Base-by-base conservation (phyloP, 2,797 vertebrate species). In the Enteromius fasciolatus region DNA sequence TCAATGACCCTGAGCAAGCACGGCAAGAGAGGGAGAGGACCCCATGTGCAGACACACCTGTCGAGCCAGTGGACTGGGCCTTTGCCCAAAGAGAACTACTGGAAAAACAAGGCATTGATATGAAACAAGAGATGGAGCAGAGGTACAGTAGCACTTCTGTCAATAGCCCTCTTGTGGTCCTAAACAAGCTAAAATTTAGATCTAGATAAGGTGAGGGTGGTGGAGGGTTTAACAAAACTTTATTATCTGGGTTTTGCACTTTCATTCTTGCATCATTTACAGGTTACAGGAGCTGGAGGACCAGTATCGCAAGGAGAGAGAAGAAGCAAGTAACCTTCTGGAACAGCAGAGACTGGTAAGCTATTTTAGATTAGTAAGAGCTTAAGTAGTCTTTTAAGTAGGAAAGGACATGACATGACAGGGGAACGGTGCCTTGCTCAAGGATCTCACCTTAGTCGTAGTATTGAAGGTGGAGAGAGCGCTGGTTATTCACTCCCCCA, bases 81-180 rank as follows among this genome's bases (percentile, higher is more conserved):
- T 99, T 99, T 0, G 98, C 98, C 78, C 98, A 99, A 90, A 93
- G 98, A 0, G 98, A 99, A 90, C 93, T 99, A 83, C 94, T 99
- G 89, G 98, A 99, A 92, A 99, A 99, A 88, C 98, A 99, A 89
- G 98, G 98, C 90, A 99, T 99, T 0, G 98, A 99, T 92, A 99
- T 99, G 98, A 99, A 99, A 91, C 97, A 97, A 92, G 98, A 99
- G 92, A 99, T 99, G 98, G 97, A 98, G 90, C 96, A 98, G 93
- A 96, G 98, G 98, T 64, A 64, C 61, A 18, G 28, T 98, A 83
- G 10, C 76, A 20, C 18, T 48, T 17, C 17, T 61, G 20, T 48
- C 33, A 39, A 9, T 11, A n/a, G 41, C n/a, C 15, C 39, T 63
- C 66, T 15, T 75, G n/a, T 70, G 52, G 5, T 68, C 1, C 48